A percentile compares a stretch with the other conserved stretches of the same genome.
These are phyloP conservation scores for Drepanosiphum platanoidis DNA, from an alignment of 2,888 invertebrate genomes.

Conservation along the genomic window DNA sequence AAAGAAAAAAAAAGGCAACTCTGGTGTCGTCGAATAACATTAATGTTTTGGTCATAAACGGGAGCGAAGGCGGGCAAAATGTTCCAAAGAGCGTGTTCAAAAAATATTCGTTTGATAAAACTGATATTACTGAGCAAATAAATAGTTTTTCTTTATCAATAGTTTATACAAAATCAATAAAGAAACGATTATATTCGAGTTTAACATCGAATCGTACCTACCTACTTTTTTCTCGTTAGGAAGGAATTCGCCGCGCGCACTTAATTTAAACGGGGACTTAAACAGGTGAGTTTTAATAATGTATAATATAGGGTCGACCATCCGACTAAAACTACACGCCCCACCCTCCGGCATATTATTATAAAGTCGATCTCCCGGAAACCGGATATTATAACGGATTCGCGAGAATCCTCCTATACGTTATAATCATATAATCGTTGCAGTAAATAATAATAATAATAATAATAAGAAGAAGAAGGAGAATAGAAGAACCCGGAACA, in stretches of 20 bases:
- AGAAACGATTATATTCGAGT: not conserved
- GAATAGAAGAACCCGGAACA: not conserved
- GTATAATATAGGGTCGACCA: not conserved
- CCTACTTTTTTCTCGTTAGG: not conserved
- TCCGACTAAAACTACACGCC: not conserved
- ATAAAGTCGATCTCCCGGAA: constrained; percentile 35
- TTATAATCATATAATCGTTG: constrained; percentile 12
- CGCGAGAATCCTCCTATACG: constrained; percentile 12
- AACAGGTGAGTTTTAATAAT: not conserved
- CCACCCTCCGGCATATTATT: not conserved
- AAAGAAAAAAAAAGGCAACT: not conserved
- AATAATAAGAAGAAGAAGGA: not conserved
- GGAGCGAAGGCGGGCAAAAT: not conserved
- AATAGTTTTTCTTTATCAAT: not conserved
- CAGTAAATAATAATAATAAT: not conserved
- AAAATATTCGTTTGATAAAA: too few relatives aligned
- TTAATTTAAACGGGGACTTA: not conserved
- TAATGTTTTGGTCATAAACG: not conserved
- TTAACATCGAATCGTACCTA: not conserved
- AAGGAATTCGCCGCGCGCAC: not conserved
- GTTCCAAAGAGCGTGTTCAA: not conserved
- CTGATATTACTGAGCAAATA: not conserved
- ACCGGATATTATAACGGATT: constrained; percentile 38
- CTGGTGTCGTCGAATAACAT: not conserved
- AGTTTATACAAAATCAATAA: not conserved